Evolutionary conservation across 2,888 invertebrate genomes (phyloP).

Genomic region (Camptogramma bilineatum): DNA sequence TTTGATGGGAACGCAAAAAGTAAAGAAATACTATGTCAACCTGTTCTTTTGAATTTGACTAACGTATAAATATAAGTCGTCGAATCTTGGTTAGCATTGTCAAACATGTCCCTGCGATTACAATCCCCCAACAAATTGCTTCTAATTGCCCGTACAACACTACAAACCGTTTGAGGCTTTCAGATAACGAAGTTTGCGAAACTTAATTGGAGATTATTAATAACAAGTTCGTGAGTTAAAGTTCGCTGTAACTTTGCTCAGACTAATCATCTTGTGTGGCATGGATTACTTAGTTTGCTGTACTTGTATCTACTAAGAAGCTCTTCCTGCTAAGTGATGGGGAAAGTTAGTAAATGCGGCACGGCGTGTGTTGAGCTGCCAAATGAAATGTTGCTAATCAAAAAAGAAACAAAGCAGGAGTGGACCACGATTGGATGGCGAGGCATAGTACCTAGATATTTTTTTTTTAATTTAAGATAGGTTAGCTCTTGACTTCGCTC

Average conservation of each 20-base stretch:
- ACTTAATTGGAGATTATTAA: conserved; percentile 71
- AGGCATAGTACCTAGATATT: too few species aligned
- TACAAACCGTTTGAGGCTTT: conserved; percentile 51
- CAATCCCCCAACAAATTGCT: conserved; percentile 3
- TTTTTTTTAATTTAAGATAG: too few species aligned
- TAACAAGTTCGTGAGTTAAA: conserved; percentile 66
- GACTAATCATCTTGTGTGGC: conserved; percentile 58
- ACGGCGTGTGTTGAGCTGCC: too few species aligned
- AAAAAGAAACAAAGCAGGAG: too few species aligned
- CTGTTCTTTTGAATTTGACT: too few species aligned
- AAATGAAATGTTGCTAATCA: too few species aligned
- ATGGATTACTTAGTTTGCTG: conserved; percentile 33
- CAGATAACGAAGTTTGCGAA: conserved; percentile 64
- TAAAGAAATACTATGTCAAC: too few species aligned
- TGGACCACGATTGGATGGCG: too few species aligned
- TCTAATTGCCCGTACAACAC: conserved; percentile 9
- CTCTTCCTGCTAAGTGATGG: conserved; percentile 14
- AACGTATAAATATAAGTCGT: too few species aligned
- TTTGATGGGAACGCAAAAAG: too few species aligned
- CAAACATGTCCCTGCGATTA: not conserved
- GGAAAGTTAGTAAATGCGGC: not conserved
- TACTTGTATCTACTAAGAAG: conserved; percentile 30
- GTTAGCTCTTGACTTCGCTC: too few species aligned
- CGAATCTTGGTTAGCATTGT: too few species aligned
- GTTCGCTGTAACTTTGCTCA: conserved; percentile 57